These are phyloP conservation scores for Ranitomeya imitator DNA, from an alignment of 2,113 vertebrate genomes.

Conservation along the genomic window DNA sequence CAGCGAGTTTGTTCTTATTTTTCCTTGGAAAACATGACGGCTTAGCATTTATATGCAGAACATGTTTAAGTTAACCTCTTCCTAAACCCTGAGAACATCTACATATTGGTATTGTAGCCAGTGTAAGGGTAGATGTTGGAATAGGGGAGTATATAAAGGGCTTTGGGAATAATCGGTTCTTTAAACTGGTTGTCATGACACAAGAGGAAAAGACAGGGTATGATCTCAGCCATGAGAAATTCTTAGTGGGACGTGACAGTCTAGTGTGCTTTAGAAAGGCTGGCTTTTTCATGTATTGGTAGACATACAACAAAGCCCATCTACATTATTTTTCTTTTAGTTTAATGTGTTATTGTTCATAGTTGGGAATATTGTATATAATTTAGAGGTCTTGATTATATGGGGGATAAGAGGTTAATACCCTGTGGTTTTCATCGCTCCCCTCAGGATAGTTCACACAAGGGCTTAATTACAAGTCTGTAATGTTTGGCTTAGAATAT, in stretches of 20 bases:
- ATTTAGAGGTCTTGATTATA: no score
- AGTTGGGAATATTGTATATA: no score
- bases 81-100: background rate
- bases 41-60: background rate
- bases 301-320: background rate
- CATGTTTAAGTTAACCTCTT: background rate
- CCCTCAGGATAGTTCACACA: no score
- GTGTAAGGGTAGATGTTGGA: background rate
- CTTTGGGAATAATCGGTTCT: slow-evolving; percentile 37
- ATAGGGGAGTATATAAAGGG: background rate
- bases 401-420: no score
- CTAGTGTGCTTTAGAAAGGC: background rate
- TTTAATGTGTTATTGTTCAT: no score
- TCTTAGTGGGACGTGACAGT: background rate
- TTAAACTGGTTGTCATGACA: slow-evolving; percentile 49
- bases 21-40: background rate
- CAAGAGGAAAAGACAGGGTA: slow-evolving; percentile 8
- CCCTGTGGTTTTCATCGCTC: no score
- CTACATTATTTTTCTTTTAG: background rate
- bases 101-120: slow-evolving; percentile 1
- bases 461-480: no score
- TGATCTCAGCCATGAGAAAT: slow-evolving; percentile 52
- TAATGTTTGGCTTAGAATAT: no score
- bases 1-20: background rate
- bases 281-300: background rate